phyloP scores from a whole-genome alignment of 2,888 invertebrate species.

The Drosophila kokeensis region DNA sequence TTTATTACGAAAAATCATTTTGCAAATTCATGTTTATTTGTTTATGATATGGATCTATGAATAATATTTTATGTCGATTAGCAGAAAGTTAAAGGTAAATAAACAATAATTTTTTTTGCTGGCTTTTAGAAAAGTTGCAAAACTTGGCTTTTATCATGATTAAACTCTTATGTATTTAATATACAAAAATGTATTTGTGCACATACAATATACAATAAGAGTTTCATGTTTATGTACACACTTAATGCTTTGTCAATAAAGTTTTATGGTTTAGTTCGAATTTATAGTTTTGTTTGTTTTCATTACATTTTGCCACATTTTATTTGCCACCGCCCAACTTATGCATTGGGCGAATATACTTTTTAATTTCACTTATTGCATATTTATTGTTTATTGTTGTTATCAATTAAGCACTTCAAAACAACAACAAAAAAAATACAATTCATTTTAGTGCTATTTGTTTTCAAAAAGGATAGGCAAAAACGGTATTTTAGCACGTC shows the following conservation, averaged over 20 bases:
- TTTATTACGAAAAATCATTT: not conserved
- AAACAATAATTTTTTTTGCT: conserved; percentile 18
- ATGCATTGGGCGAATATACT: conserved; percentile 33
- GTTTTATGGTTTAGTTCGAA: conserved; percentile 66
- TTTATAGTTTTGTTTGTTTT: conserved; percentile 81
- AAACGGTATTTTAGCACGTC: not conserved
- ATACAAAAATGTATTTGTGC: conserved; percentile 9
- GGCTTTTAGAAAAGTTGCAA: conserved; percentile 22
- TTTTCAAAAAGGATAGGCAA: not conserved
- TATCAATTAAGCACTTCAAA: not conserved
- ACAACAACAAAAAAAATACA: not conserved
- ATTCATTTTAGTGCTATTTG: not conserved
- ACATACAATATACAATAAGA: conserved; percentile 25
- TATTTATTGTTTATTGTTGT: not conserved
- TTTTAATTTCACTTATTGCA: conserved; percentile 8
- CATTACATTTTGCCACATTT: conserved; percentile 69
- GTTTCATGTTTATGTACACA: conserved; percentile 56
- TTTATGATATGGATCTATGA: not conserved
- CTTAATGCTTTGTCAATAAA: conserved; percentile 70
- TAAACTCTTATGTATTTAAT: conserved; percentile 42
- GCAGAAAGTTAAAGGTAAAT: conserved; percentile 28
- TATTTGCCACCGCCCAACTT: conserved; percentile 48
- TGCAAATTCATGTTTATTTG: not conserved
- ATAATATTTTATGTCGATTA: not conserved
- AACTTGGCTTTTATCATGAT: conserved; percentile 68